Evolutionary conservation across 2,888 invertebrate species (phyloP).

Genomic region (Octonoba sinensis): DNA sequence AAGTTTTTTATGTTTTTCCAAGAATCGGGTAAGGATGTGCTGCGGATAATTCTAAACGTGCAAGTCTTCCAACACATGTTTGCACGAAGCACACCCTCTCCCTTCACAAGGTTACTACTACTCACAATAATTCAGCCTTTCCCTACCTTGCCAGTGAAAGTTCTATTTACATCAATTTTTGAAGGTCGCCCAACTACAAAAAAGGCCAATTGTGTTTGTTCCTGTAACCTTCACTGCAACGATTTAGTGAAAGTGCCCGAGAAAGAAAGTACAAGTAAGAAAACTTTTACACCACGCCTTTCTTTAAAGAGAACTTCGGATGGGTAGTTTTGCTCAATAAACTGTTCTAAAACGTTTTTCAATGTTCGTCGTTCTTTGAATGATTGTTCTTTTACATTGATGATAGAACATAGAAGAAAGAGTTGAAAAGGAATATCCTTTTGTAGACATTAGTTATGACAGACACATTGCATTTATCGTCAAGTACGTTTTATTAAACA

Average conservation of each 20-base stretch:
- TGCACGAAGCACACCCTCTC: not conserved
- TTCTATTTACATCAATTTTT: slow-evolving; percentile 12
- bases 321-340: slow-evolving; percentile 26
- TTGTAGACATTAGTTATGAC: no score
- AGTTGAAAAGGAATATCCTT: no score
- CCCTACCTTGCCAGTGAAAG: slow-evolving; percentile 10
- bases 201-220: slow-evolving; percentile 7
- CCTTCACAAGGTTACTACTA: slow-evolving; percentile 36
- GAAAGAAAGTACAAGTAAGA: not conserved
- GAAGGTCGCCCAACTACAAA: slow-evolving; percentile 15
- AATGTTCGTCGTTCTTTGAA: not conserved
- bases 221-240: slow-evolving; percentile 26
- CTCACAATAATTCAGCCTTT: slow-evolving; percentile 30
- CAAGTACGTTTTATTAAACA: no score
- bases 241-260: slow-evolving; percentile 29
- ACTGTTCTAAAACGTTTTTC: not conserved
- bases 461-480: no score
- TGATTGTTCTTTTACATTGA: no score
- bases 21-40: no score
- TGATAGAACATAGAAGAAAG: no score
- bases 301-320: slow-evolving; percentile 6
- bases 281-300: slow-evolving; percentile 16
- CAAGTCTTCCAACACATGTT: no score
- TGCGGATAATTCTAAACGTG: no score
- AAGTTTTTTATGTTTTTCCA: no score